phyloP scores from a whole-genome alignment of 2,888 invertebrate genomes.

The Leptopterna dolabrata region DNA sequence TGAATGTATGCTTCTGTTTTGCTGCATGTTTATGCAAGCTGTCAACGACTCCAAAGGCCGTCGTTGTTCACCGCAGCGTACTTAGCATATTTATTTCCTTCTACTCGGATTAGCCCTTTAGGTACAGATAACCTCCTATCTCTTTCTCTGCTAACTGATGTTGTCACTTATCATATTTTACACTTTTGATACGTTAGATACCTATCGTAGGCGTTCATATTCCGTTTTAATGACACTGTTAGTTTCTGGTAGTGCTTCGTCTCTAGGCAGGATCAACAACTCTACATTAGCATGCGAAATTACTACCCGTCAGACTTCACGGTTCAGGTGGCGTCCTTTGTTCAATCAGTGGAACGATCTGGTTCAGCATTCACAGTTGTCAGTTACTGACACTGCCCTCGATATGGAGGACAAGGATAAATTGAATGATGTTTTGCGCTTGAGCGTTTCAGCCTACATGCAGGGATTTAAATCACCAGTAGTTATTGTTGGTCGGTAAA shows the following conservation, averaged over 20 bases:
- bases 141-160: too few species aligned
- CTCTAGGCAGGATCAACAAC: not conserved
- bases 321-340: not conserved
- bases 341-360: not conserved
- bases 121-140: not conserved
- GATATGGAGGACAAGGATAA: not conserved
- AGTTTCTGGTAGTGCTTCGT: too few species aligned
- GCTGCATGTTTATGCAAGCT: not conserved
- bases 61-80: not conserved
- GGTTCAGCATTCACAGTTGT: not conserved
- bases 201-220: too few species aligned
- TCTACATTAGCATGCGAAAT: not conserved
- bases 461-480: too few species aligned
- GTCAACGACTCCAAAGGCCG: not conserved
- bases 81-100: not conserved
- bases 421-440: too few species aligned
- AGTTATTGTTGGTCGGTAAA: too few species aligned
- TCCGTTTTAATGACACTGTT: too few species aligned
- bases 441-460: too few species aligned
- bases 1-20: not conserved
- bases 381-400: not conserved
- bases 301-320: not conserved
- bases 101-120: not conserved
- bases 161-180: too few species aligned
- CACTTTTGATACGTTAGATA: too few species aligned